phyloP scores from a whole-genome alignment of 1,140 invertebrate genomes.

The Drosophila arizonae region DNA sequence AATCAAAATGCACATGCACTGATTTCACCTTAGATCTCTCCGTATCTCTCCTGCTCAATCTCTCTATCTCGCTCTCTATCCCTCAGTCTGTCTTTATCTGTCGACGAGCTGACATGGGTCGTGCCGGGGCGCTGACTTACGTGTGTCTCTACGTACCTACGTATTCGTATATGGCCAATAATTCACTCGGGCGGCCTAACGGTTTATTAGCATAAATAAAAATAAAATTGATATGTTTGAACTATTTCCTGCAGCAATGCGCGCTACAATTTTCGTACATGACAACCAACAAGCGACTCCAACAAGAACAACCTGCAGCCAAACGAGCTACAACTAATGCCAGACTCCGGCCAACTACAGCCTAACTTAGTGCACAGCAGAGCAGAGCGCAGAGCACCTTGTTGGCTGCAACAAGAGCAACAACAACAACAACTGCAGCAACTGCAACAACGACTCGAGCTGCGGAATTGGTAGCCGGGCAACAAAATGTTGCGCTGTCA shows the following conservation, averaged over 20 bases:
- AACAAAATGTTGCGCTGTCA: constrained; percentile 80
- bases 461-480: constrained; percentile 75
- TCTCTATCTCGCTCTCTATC: too few species aligned
- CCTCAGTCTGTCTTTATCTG: too few species aligned
- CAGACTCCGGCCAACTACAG: constrained; percentile 54
- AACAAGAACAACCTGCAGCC: constrained; percentile 78
- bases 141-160: constrained; percentile 32
- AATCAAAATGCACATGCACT: constrained; percentile 64
- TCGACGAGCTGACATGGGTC: constrained; percentile 42
- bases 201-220: constrained; percentile 81
- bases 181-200: constrained; percentile 73
- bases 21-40: constrained; percentile 58
- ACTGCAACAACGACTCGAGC: constrained; percentile 23
- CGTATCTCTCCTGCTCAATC: background rate
- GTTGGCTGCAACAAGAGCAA: constrained; percentile 20
- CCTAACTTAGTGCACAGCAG: constrained; percentile 56
- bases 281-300: constrained; percentile 74
- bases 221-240: constrained; percentile 82
- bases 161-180: constrained; percentile 69
- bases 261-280: constrained; percentile 80
- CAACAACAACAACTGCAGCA: constrained; percentile 16
- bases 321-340: constrained; percentile 51
- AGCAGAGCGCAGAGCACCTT: constrained; percentile 24
- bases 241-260: constrained; percentile 80
- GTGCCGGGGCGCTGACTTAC: constrained; percentile 47